A percentile compares a stretch with the other conserved stretches of the same genome.
Conservation (phyloP, 2,113 vertebrate genomes). For the Marmota monax region DNA sequence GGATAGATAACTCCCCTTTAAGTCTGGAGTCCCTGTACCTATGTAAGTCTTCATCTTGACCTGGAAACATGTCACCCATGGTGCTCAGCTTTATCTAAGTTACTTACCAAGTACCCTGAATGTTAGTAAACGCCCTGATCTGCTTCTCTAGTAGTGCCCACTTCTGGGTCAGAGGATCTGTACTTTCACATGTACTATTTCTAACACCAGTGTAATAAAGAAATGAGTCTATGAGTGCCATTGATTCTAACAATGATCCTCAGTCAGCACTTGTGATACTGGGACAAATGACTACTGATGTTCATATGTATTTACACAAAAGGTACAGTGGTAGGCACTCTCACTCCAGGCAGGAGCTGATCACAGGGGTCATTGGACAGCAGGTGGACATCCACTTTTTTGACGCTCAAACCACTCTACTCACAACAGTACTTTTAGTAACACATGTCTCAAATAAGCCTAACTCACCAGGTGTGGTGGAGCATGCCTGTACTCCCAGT, state of each 20-base stretch:
- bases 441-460: not conserved
- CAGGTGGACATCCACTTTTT: not conserved
- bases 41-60: not conserved
- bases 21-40: not conserved
- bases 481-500: no score
- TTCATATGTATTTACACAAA: not conserved
- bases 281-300: not conserved
- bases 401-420: not conserved
- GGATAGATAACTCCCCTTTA: not conserved
- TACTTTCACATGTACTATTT: not conserved
- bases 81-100: not conserved
- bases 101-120: not conserved
- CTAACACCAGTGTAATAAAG: not conserved
- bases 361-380: fast-evolving
- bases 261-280: not conserved
- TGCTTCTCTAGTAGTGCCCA: not conserved
- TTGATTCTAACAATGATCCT: not conserved
- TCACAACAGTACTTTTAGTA: not conserved
- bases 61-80: not conserved
- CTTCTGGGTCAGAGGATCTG: not conserved
- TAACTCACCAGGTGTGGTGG: no score
- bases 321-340: not conserved
- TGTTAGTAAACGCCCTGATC: not conserved
- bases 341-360: not conserved
- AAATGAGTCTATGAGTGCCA: not conserved